Percentiles rank a stretch among this genome's conserved stretches.
phyloP scores from a whole-genome alignment of 2,888 invertebrate species.

The Meteorus colon region DNA sequence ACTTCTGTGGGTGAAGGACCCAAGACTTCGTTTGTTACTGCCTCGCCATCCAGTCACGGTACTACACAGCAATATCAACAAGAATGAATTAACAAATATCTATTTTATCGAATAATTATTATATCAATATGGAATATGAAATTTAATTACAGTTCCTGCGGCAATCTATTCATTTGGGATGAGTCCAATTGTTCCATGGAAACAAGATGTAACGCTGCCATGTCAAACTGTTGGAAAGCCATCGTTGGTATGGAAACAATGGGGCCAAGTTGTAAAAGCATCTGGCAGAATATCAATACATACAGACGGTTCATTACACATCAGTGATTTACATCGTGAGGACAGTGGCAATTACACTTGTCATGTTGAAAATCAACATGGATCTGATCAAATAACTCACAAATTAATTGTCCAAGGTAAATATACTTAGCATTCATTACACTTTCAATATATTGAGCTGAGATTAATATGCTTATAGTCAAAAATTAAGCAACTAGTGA shows the following conservation, averaged over 20 bases:
- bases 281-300: slow-evolving; percentile 79
- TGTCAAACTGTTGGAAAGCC: slow-evolving; percentile 91
- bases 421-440: not conserved
- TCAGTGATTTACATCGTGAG: slow-evolving; percentile 84
- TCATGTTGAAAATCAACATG: slow-evolving; percentile 87
- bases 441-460: too few species aligned
- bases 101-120: not conserved
- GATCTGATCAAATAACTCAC: slow-evolving; percentile 88
- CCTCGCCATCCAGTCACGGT: slow-evolving; percentile 74
- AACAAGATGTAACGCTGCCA: slow-evolving; percentile 86
- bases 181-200: slow-evolving; percentile 81
- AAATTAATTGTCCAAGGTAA: slow-evolving; percentile 77
- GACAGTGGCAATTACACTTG: slow-evolving; percentile 95
- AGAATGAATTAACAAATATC: not conserved
- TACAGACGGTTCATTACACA: slow-evolving; percentile 82
- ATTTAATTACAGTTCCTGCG: slow-evolving; percentile 66
- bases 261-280: slow-evolving; percentile 83
- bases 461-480: not conserved
- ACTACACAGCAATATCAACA: slow-evolving; percentile 7
- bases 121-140: not conserved
- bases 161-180: slow-evolving; percentile 73
- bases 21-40: slow-evolving; percentile 70
- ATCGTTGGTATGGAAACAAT: slow-evolving; percentile 85
- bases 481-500: not conserved
- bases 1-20: slow-evolving; percentile 72